Evolutionary conservation across 2,113 vertebrate genomes (phyloP).

Genomic region (Cygnus buccinator): DNA sequence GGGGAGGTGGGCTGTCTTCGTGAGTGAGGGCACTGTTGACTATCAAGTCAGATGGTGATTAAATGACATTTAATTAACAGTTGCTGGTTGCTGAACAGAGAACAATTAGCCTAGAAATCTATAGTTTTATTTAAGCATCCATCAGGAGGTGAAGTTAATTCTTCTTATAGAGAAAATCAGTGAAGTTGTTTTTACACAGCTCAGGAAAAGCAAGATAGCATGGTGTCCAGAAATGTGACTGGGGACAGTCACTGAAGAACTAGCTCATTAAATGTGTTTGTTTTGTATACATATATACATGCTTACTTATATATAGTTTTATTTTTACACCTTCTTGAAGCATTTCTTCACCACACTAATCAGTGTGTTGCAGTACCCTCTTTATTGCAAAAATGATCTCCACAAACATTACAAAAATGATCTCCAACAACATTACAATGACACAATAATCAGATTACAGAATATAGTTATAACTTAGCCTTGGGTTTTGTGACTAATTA

Average conservation of each 20-base stretch:
- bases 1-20: not conserved
- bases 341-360: not conserved
- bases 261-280: not conserved
- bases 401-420: not conserved
- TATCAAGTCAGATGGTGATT: not conserved
- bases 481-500: not conserved
- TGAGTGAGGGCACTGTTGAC: not conserved
- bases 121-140: not conserved
- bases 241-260: not conserved
- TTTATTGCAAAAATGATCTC: not conserved
- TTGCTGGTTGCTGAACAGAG: not conserved
- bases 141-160: not conserved
- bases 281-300: not conserved
- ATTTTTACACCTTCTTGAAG: not conserved
- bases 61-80: not conserved
- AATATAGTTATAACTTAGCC: not conserved
- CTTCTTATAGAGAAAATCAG: not conserved
- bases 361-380: not conserved
- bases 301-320: not conserved
- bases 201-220: not conserved
- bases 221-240: not conserved
- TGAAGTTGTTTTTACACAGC: not conserved
- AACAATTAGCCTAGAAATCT: not conserved
- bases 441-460: not conserved
- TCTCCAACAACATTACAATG: not conserved